phyloP scores from a whole-genome alignment of 2,888 invertebrate genomes.

The Myopa testacea region DNA sequence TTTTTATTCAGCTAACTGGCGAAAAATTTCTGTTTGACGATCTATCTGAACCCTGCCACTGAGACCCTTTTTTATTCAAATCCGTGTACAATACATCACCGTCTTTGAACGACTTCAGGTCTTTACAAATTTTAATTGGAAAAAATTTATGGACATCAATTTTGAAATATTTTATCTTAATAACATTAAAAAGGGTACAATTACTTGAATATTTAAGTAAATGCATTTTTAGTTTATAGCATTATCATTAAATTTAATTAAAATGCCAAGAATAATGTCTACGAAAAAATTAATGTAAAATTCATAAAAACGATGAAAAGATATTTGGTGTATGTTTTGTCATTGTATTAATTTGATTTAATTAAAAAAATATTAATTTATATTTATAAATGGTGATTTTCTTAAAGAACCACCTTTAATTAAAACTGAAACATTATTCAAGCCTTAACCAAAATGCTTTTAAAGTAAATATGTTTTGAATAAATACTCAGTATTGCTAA shows the following conservation, averaged over 20 bases:
- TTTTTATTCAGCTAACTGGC: slow-evolving; percentile 8
- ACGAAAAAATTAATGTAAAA: neutral
- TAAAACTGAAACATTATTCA: slow-evolving; percentile 32
- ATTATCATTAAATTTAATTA: slow-evolving; percentile 1
- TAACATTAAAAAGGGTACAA: neutral
- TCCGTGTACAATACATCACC: slow-evolving; percentile 14
- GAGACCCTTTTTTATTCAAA: slow-evolving; percentile 1
- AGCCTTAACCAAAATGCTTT: slow-evolving; percentile 61
- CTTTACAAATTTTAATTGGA: slow-evolving; percentile 24
- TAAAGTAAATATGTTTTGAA: slow-evolving; percentile 60
- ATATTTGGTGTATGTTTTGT: neutral
- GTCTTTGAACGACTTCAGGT: neutral
- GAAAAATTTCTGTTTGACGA: neutral
- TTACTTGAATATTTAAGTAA: neutral
- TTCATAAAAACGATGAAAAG: neutral
- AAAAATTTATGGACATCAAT: slow-evolving; percentile 28
- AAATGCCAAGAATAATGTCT: neutral
- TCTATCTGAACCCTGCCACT: neutral
- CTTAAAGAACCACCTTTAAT: neutral
- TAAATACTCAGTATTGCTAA: slow-evolving; percentile 48
- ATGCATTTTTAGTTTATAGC: neutral
- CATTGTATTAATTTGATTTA: neutral
- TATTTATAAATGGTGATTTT: neutral
- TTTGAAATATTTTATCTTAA: slow-evolving; percentile 27
- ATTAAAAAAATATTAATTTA: neutral